Conservation (phyloP, 2,113 vertebrate species). For the Phylloscopus trochilus region DNA sequence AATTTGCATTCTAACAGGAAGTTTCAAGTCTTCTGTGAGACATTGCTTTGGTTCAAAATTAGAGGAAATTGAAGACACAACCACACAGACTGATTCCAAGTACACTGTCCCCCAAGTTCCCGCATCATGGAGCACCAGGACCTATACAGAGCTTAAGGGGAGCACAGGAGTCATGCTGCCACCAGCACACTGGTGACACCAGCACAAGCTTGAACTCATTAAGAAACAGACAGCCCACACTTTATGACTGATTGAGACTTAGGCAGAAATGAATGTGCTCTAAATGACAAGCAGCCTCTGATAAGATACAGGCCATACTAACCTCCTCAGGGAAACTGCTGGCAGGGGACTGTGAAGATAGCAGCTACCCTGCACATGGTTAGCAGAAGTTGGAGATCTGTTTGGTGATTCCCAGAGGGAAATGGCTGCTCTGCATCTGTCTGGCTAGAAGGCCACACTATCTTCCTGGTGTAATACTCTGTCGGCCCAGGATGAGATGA, state of each 20-base stretch:
- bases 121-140: neutral
- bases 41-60: neutral
- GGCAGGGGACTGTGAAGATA: neutral
- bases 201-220: neutral
- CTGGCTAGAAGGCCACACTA: neutral
- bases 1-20: neutral
- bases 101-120: rapidly evolving
- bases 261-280: neutral
- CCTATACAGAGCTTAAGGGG: neutral
- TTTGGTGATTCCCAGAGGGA: neutral
- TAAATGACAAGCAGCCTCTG: neutral
- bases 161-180: neutral
- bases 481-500: neutral
- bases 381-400: neutral
- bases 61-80: neutral
- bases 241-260: neutral
- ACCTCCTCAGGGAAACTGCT: neutral
- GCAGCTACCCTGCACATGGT: neutral
- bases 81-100: neutral
- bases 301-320: neutral
- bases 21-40: neutral
- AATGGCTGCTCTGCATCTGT: neutral
- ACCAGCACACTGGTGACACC: neutral
- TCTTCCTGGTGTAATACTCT: neutral
- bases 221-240: neutral